phyloP scores from a whole-genome alignment of 1,140 invertebrate genomes.

The Anoplophora glabripennis region DNA sequence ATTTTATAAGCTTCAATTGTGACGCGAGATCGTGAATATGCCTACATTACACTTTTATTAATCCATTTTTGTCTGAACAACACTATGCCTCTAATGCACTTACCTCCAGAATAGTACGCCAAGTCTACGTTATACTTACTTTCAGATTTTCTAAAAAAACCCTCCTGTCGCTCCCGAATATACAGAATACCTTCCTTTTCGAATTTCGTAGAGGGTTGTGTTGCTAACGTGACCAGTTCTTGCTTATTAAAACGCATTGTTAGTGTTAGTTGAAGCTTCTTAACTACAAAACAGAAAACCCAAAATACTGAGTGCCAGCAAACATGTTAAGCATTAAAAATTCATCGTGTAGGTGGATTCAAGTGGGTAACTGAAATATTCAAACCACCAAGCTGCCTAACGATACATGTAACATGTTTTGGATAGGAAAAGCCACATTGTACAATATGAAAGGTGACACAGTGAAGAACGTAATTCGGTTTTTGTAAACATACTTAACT shows the following conservation, averaged over 20 bases:
- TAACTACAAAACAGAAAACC: conserved; percentile 7
- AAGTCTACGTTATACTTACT: conserved; percentile 59
- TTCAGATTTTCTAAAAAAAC: conserved; percentile 87
- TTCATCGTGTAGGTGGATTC: too few species aligned
- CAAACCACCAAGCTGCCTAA: too few species aligned
- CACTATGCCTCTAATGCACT: not conserved
- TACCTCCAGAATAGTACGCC: not conserved
- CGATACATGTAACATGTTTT: too few species aligned
- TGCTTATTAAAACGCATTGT: conserved; percentile 88
- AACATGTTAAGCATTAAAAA: too few species aligned
- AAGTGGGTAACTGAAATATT: too few species aligned
- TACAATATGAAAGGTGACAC: too few species aligned
- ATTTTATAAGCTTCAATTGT: too few species aligned
- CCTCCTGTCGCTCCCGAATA: conserved; percentile 83
- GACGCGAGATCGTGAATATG: too few species aligned
- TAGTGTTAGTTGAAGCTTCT: not conserved
- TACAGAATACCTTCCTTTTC: conserved; percentile 88
- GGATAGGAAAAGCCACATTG: too few species aligned
- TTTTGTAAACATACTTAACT: conserved; percentile 4
- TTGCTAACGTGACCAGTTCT: conserved; percentile 79
- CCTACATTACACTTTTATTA: too few species aligned
- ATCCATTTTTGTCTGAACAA: too few species aligned
- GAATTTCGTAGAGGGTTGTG: conserved; percentile 82
- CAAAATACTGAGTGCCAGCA: not conserved
- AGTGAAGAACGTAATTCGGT: not conserved